These are phyloP conservation scores for Ctenopoma kingsleyae DNA, from an alignment of 2,797 vertebrate species.

Conservation along the genomic window DNA sequence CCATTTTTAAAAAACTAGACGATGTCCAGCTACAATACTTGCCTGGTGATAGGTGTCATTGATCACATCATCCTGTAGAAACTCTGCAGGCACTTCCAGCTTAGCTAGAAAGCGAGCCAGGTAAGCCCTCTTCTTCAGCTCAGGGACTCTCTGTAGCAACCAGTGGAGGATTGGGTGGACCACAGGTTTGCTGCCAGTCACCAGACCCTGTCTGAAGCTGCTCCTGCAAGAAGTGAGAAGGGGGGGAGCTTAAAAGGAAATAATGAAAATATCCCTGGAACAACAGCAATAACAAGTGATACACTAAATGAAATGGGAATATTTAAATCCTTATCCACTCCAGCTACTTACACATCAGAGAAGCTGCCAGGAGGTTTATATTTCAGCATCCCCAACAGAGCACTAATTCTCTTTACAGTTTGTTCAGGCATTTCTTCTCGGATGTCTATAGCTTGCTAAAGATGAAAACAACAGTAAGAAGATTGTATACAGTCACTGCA, in stretches of 20 bases:
- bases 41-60: conserved; percentile 92
- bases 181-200: conserved; percentile 93
- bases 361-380: conserved; percentile 91
- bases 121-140: conserved; percentile 96
- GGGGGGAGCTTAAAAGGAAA: not conserved
- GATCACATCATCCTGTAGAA: conserved; percentile 93
- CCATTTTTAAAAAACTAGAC: not conserved
- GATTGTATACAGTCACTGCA: not conserved
- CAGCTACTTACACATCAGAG: conserved; percentile 90
- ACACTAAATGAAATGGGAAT: not conserved
- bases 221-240: conserved; percentile 81
- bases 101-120: conserved; percentile 94
- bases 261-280: not conserved
- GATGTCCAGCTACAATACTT: not conserved
- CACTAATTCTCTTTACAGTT: conserved; percentile 93
- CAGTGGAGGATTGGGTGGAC: conserved; percentile 94
- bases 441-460: conserved; percentile 94
- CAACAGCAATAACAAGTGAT: not conserved
- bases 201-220: conserved; percentile 93
- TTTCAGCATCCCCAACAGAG: conserved; percentile 92
- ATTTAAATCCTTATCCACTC: not conserved
- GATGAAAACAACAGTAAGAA: conserved; percentile 3
- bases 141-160: conserved; percentile 92
- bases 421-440: conserved; percentile 97
- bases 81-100: conserved; percentile 93